phyloP scores from a whole-genome alignment of 2,888 invertebrate genomes.

The Sphaerophoria taeniata region DNA sequence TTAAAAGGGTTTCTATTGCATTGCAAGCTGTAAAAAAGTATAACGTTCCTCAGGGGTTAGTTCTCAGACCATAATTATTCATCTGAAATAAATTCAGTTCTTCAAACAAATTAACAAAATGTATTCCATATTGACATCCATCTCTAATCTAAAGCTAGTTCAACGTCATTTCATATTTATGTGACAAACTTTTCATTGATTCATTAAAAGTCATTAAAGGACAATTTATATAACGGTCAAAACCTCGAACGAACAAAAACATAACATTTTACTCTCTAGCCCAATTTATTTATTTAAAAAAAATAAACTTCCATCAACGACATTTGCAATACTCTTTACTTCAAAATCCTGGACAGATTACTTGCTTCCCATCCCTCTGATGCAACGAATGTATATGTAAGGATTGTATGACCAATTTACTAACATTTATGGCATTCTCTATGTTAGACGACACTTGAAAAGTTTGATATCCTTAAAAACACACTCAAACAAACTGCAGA shows the following conservation, averaged over 20 bases:
- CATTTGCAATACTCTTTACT: too few relatives aligned
- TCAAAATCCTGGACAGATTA: constrained; percentile 39
- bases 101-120: background rate
- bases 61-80: background rate
- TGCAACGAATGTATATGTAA: background rate
- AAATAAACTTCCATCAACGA: too few relatives aligned
- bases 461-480: constrained; percentile 1
- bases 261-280: too few relatives aligned
- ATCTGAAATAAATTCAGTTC: background rate
- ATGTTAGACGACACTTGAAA: background rate
- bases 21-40: constrained; percentile 91
- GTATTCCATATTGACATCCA: too few relatives aligned
- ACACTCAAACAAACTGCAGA: background rate
- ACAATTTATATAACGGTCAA: too few relatives aligned
- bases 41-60: background rate
- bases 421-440: constrained; percentile 50
- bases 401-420: constrained; percentile 19
- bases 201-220: background rate
- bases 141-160: too few relatives aligned
- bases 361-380: background rate
- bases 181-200: too few relatives aligned
- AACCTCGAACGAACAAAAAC: too few relatives aligned
- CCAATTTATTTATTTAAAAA: too few relatives aligned
- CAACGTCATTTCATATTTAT: too few relatives aligned
- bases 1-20: constrained; percentile 97